A percentile compares a stretch with the other conserved stretches of the same genome.
These are phyloP conservation scores for Lates japonicus DNA, from an alignment of 2,797 vertebrate genomes.

Conservation along the genomic window DNA sequence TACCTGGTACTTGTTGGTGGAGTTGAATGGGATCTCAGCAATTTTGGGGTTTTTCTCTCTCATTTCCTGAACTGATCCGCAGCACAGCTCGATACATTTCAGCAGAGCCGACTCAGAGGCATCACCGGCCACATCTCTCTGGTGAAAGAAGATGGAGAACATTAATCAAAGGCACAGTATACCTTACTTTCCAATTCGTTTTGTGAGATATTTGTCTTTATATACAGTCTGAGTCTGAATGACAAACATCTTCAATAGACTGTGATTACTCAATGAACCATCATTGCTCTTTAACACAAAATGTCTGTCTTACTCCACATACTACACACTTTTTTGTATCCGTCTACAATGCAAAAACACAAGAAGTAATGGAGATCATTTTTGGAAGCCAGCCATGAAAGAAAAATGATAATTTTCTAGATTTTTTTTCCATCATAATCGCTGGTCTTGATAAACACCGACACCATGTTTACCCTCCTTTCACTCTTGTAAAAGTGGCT, in stretches of 20 bases:
- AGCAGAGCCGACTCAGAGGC: slow-evolving; percentile 96
- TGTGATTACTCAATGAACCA: not conserved
- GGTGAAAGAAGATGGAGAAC: slow-evolving; percentile 9
- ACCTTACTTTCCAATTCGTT: not conserved
- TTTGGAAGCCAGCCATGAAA: not conserved
- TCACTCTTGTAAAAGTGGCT: slow-evolving; percentile 31
- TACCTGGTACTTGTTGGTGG: slow-evolving; percentile 99
- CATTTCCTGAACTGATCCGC: slow-evolving; percentile 94
- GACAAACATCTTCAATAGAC: not conserved
- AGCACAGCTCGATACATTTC: slow-evolving; percentile 97
- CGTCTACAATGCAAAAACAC: not conserved
- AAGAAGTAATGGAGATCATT: not conserved
- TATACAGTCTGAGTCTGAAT: not conserved
- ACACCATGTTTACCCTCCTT: slow-evolving; percentile 31
- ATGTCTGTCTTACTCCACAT: not conserved
- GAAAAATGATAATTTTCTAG: slow-evolving; percentile 22
- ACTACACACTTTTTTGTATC: not conserved
- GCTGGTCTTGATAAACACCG: slow-evolving; percentile 29
- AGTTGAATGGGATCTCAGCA: slow-evolving; percentile 96
- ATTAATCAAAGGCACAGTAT: not conserved
- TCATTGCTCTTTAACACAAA: not conserved
- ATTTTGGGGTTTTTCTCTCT: slow-evolving; percentile 90
- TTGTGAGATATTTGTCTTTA: not conserved
- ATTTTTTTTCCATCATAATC: slow-evolving; percentile 36
- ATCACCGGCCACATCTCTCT: slow-evolving; percentile 96